Base-by-base conservation (phyloP, 2,888 invertebrate species). In the Piscicola geometra region DNA sequence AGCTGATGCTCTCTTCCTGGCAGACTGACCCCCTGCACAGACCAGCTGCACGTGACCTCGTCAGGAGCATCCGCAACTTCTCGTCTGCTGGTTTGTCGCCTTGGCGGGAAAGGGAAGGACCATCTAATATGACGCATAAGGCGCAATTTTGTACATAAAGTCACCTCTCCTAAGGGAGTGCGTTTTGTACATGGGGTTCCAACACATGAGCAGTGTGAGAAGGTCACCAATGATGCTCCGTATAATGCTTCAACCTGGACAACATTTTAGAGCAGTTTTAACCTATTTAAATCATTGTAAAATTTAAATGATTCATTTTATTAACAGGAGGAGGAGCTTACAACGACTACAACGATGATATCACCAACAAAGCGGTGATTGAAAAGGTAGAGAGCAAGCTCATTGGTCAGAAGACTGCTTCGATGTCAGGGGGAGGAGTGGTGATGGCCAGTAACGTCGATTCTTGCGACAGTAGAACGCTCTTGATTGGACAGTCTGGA, bases 1-100 rank as follows among this genome's bases (percentile, higher is more conserved):
- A 88, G 79, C 87, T 93, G 76, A 82, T 83, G 73, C 15, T 77
- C 25, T 78, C 81, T 32, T 84, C 83, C 77, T 84, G 84, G 83
- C 71, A 76, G 25, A 56, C 71, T 9, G 81, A 82, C 76, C 81
- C 80, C 18, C 81, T 81, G 64, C 86, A 88, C 32, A 64, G 78
- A 21, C 70, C 71, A 47, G n/a, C 50, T 15, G 60, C 77, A 21
- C 50, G 72, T 18, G 76, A 75, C 25, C 71, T 78, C 32, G 68
- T 78, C 15, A 70, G 74, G 41, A 75, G 76, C 33, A 64, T 78
- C 47, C 68, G 77, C 18, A 33, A 64, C n/a, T 52, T 41, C 28
- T 18, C 32, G 41, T 30, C 41, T 50, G 35, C 77, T 28, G 60
- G 72, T 60, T 56, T 5, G 75, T 72, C 5, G 56, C 9, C 12